Conservation (phyloP, 1,140 invertebrate species). For the Atta texana region DNA sequence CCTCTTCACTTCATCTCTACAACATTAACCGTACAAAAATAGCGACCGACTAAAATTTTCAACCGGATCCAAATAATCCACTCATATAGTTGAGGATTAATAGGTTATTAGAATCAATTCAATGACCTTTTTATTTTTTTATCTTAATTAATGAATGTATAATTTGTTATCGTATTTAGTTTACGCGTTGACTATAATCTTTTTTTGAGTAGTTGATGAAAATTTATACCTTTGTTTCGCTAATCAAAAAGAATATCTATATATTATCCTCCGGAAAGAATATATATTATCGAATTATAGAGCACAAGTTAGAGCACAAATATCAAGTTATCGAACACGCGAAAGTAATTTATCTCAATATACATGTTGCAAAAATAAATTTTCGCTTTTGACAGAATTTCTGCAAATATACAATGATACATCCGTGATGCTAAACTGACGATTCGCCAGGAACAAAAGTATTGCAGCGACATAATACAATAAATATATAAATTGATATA, state of each 20-base stretch:
- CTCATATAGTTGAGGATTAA: too few species aligned
- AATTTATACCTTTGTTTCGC: not conserved
- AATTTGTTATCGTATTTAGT: constrained; percentile 11
- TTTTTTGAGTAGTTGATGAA: not conserved
- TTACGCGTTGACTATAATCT: not conserved
- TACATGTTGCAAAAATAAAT: not conserved
- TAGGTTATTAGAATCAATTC: too few species aligned
- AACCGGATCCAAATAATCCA: too few species aligned
- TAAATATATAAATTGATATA: constrained; percentile 18
- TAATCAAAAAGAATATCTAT: not conserved
- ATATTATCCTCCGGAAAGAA: too few species aligned
- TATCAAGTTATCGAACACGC: not conserved
- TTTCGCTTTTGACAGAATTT: not conserved
- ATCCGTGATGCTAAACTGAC: not conserved
- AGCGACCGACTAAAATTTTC: too few species aligned
- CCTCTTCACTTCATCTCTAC: too few species aligned
- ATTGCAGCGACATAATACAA: not conserved
- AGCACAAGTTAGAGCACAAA: not conserved
- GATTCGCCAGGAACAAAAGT: not conserved
- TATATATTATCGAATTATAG: not conserved
- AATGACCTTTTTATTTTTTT: not conserved
- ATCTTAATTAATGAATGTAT: not conserved
- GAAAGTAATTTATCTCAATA: not conserved
- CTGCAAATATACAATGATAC: not conserved
- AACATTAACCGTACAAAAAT: too few species aligned